Evolutionary conservation across 2,888 invertebrate genomes (phyloP), one percentile per base, ranked within the genome.

Genomic region (Andrena hattorfiana): DNA sequence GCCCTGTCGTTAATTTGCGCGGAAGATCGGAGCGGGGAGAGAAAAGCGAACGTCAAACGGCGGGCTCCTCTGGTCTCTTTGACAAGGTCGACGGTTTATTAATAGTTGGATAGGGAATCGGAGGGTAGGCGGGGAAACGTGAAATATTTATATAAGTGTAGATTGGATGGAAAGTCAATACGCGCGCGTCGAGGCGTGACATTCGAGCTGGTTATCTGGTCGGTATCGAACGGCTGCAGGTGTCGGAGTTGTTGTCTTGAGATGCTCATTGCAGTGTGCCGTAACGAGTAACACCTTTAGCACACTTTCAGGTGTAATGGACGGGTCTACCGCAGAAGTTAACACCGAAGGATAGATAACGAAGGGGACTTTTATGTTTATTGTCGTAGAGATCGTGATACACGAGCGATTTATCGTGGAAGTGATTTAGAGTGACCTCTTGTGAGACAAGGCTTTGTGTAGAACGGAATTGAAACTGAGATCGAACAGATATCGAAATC

Each of bases 31-130:
- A 16, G 42, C 6, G n/a, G 20, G 20, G 49, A 60, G 30, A 13
- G 42, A 23, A 13, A 42, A 26, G 4, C 42, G 48, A 62, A 13
- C 59, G 49, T 10, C 7, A 51, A 63, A 13, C 32, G 13, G 60
- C 28, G 6, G 16, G 60, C 32, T 8, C 68, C 35, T 48, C 49
- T 5, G 13, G 42, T 16, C 16, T 78, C 78, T 66, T 78, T 23
- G 66, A 60, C 77, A 73, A 72, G 69, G 51, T 72, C 72, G 63
- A 16, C 23, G 69, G 67, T 72, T 77, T 75, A 77, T 81, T 81
- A 77, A 77, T 77, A 75, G 62, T 16, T 28, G 56, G 42, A 42
- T 42, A 16, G 42, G 42, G 42, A 42, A 42, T 42, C 42, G 42
- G 16, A 5, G 4, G 42, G 23, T 26, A 3, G 56, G 10, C n/a